A percentile compares a stretch with the other conserved stretches of the same genome.
phyloP scores from a whole-genome alignment of 2,113 vertebrate genomes.

The Psilopogon haemacephalus region DNA sequence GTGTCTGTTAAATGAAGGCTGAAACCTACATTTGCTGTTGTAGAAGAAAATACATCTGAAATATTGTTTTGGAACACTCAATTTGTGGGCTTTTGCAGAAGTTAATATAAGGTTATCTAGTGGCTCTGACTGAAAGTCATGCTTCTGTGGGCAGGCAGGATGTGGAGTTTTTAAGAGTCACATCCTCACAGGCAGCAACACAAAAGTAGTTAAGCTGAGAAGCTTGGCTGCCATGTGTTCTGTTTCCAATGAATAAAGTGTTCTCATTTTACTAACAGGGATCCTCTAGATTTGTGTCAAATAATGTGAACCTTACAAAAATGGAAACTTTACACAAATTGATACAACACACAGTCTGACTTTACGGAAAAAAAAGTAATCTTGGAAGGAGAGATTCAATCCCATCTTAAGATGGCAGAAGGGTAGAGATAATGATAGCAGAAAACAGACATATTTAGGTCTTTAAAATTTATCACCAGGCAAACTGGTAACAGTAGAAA shows the following conservation, averaged over 20 bases:
- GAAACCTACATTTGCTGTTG: background rate
- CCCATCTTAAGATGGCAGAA: background rate
- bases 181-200: background rate
- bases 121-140: background rate
- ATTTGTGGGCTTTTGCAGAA: background rate
- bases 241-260: background rate
- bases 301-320: background rate
- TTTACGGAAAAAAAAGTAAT: background rate
- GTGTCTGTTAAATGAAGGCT: background rate
- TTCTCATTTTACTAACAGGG: background rate
- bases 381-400: background rate
- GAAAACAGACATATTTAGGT: background rate
- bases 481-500: background rate
- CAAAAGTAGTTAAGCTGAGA: background rate
- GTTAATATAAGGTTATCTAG: background rate
- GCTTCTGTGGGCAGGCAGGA: background rate
- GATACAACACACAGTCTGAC: background rate
- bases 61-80: background rate
- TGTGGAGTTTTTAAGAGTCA: background rate
- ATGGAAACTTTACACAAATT: background rate
- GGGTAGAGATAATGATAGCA: background rate
- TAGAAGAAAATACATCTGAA: background rate
- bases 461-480: constrained; percentile 5
- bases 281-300: background rate
- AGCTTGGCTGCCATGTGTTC: background rate